These are phyloP conservation scores for Amblyteles armatorius DNA, from an alignment of 2,888 invertebrate genomes.

Conservation along the genomic window DNA sequence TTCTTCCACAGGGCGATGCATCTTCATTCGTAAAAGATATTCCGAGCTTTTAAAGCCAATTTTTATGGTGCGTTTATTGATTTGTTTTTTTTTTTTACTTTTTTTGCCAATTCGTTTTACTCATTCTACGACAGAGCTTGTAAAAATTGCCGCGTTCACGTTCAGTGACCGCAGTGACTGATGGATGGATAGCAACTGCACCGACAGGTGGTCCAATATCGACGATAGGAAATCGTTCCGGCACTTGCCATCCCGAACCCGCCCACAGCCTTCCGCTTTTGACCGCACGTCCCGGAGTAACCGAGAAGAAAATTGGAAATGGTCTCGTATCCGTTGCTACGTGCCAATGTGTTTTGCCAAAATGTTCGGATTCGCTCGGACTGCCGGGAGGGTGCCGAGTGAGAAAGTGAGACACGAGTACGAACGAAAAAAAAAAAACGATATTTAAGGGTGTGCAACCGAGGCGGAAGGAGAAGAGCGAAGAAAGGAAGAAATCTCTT, in stretches of 20 bases:
- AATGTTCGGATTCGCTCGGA: constrained; percentile 49
- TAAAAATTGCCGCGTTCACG: constrained; percentile 18
- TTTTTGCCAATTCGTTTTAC: constrained; percentile 19
- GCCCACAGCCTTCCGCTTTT: constrained; percentile 58
- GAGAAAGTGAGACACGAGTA: constrained; percentile 24
- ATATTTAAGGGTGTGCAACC: constrained; percentile 12
- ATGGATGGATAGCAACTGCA: constrained; percentile 2
- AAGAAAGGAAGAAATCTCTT: constrained; percentile 30
- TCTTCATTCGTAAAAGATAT: not conserved
- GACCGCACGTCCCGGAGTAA: constrained; percentile 70
- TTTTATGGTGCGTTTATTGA: not conserved
- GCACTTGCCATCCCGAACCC: constrained; percentile 3
- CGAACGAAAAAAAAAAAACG: not conserved
- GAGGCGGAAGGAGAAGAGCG: constrained; percentile 2
- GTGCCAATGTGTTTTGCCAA: constrained; percentile 54
- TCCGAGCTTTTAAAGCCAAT: not conserved
- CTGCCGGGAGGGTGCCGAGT: constrained; percentile 40
- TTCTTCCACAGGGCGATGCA: not conserved
- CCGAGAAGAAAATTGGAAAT: constrained; percentile 72
- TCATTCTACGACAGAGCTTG: constrained; percentile 28
- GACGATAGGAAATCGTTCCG: constrained; percentile 35
- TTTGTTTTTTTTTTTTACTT: not conserved
- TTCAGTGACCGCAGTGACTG: constrained; percentile 13
- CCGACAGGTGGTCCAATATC: constrained; percentile 10
- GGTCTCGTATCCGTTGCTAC: constrained; percentile 63